Base-by-base conservation (phyloP, 92 coral and sea anemone species). In the Umimayanthus kanabou region DNA sequence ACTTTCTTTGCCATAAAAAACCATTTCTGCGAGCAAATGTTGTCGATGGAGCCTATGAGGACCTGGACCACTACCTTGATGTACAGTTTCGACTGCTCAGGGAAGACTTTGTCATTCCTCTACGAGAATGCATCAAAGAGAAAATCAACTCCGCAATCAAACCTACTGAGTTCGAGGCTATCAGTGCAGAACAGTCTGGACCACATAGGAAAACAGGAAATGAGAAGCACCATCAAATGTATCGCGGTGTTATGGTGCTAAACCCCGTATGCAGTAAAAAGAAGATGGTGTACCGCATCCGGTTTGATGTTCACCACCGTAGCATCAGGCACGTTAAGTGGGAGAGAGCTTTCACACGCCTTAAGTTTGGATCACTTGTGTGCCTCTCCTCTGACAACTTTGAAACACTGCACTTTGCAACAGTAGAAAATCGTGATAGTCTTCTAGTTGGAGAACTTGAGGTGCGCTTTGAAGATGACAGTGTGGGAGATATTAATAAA, bases 1-100 rank as follows among this genome's bases (percentile, higher is more conserved):
- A 96, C 79, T 88, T 96, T 72, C 88, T 88, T 15, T 72, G 83
- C 14, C 10, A 20, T 22, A 81, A 74, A 70, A 92, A 85, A 83
- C 96, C 98, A 70, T 96, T 94, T 70, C 91, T 96, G 15, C 97
- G 98, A 37, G 89, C 81, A 65, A 96, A 96, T 42, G 73, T 96
- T 73, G 92, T 88, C 2, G 93, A 93, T 43, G 88, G 87, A 42
- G 87, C 90, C 70, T 96, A 80, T 77, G 76, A 81, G 5, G 79
- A 87, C 79, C 91, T 94, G 39, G 93, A 94, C n/a, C 98, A 96
- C 43, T 96, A 96, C 55, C 91, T 96, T 2, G 98, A 96, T 79
- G 96, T 96, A 18, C 98, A 96, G 89, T 96, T 94, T 80, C 96
- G 98, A 6, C 85, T 96, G 49, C 90, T 96, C 4, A 85, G 93